Evolutionary conservation across 2,113 vertebrate genomes (phyloP), one percentile per base, ranked within the genome.

Genomic region (Piliocolobus tephrosceles): DNA sequence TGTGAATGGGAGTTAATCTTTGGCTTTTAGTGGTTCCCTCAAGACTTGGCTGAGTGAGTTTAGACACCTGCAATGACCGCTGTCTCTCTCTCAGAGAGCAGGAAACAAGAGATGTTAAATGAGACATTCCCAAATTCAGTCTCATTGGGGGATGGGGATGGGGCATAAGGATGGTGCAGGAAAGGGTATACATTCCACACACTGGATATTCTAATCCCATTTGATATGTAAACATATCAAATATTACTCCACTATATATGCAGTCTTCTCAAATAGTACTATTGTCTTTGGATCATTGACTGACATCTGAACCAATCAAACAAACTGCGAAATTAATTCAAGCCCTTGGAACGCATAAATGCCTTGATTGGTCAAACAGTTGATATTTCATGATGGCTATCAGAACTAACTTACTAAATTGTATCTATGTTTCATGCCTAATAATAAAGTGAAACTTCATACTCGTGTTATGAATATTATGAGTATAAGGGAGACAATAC

Each of bases 261-360:
- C 2, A 75, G 20, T 43, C 50, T 92, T 35, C 25, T 90, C 45
- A 61, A 64, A 45, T 45, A 81, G 16, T 73, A 47, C 23, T 79
- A 5, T 35, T 76, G 14, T 50, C 27, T 32, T 8, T 55, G 9
- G 6, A 20, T 73, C 47, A 66, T 35, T 88, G n/a, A 92, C 32
- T 95, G 55, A 88, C 6, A 73, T 58, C 79, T 85, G 78, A 97
- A 92, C 50, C 2, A 23, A 88, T 78, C 55, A 95, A 47, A 84
- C n/a, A 30, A 30, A 87, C 11, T 17, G 4, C 23, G 20, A 96
- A 72, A 23, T 85, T 90, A 87, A 70, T 96, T 79, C 27, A 92
- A 52, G 6, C 18, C 25, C 68, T 84, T 90, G 40, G 57, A 90
- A 66, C 5, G 57, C 6, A 5, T 73, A 88, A 91, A 75, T 66